phyloP scores from a whole-genome alignment of 2,113 vertebrate species.

The Apeltes quadracus region DNA sequence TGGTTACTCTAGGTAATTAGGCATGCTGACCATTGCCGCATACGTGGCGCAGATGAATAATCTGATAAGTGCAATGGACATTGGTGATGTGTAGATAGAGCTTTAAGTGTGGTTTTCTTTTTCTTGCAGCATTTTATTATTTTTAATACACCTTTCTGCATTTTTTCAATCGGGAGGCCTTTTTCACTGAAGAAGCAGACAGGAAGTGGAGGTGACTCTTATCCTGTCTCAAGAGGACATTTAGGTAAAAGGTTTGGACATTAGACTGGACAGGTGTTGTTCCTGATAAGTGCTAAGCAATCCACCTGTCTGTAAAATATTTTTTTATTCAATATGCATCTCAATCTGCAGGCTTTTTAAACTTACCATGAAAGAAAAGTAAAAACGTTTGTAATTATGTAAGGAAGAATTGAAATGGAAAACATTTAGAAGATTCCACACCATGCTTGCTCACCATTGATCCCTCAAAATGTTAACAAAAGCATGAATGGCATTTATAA shows the following conservation, averaged over 20 bases:
- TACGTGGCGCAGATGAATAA: background rate
- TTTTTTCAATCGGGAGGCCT: background rate
- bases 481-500: slow-evolving; percentile 20
- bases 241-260: slow-evolving; percentile 13
- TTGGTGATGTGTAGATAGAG: background rate
- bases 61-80: background rate
- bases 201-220: background rate
- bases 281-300: background rate
- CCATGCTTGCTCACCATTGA: background rate
- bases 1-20: background rate
- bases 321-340: background rate
- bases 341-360: background rate
- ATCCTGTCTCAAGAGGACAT: slow-evolving; percentile 10
- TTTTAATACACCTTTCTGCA: background rate
- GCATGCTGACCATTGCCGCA: background rate
- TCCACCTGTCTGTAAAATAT: background rate
- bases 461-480: background rate
- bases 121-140: background rate
- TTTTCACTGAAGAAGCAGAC: slow-evolving; percentile 1
- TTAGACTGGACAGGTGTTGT: slow-evolving; percentile 12
- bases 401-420: background rate
- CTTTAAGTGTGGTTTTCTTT: background rate
- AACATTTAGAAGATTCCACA: background rate
- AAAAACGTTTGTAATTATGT: background rate
- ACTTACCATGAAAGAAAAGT: background rate